Conservation (phyloP, 2,113 vertebrate species). For the Dipodomys ordii region DNA sequence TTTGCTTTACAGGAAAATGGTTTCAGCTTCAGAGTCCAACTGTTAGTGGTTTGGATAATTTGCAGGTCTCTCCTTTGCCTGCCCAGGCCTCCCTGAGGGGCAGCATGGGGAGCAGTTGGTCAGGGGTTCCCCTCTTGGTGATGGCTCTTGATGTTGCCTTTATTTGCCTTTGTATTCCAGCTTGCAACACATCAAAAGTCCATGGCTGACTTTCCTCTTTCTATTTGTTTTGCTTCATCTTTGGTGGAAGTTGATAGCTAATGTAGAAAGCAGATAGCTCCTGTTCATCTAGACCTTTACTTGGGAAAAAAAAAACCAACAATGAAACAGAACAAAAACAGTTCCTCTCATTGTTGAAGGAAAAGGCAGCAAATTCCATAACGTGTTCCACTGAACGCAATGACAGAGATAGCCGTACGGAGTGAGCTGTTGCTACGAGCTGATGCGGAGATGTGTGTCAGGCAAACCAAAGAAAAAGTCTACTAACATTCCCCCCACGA, state of each 20-base stretch:
- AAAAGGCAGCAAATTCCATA: constrained; percentile 11
- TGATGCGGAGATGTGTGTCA: not conserved
- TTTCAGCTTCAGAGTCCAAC: not conserved
- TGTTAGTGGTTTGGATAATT: not conserved
- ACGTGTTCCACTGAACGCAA: not conserved
- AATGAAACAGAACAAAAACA: too few relatives aligned
- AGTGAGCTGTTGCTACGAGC: not conserved
- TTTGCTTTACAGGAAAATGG: not conserved
- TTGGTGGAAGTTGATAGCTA: constrained; percentile 8
- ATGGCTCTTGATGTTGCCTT: not conserved
- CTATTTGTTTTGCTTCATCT: not conserved
- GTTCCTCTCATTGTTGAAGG: not conserved
- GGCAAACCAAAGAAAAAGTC: not conserved
- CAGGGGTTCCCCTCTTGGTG: not conserved
- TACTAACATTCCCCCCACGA: not conserved
- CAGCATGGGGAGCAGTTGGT: fast-evolving
- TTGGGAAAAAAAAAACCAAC: not conserved
- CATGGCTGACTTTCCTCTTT: not conserved
- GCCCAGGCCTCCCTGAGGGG: not conserved
- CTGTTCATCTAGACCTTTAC: not conserved
- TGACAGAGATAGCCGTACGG: constrained; percentile 14
- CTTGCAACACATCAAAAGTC: not conserved
- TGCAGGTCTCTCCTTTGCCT: fast-evolving
- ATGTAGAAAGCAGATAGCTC: not conserved
- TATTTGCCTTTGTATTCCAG: not conserved